These are phyloP conservation scores for Harpegnathos saltator DNA, from an alignment of 1,140 invertebrate genomes.

Conservation along the genomic window DNA sequence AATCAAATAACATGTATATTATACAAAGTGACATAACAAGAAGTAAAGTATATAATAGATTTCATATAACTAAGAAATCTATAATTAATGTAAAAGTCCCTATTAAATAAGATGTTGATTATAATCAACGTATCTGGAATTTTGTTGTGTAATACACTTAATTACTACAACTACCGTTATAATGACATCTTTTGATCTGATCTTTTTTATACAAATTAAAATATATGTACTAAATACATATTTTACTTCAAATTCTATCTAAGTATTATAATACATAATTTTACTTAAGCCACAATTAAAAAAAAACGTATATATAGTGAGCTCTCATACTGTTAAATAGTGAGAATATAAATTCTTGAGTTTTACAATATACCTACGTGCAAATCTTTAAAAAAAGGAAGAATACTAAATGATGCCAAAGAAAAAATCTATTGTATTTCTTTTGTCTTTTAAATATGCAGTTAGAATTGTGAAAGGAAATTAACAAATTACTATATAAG, in stretches of 20 bases:
- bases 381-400: too few species aligned
- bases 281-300: too few species aligned
- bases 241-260: too few species aligned
- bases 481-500: slow-evolving; percentile 12
- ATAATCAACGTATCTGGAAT: slow-evolving; percentile 26
- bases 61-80: neutral
- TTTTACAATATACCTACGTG: neutral
- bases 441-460: slow-evolving; percentile 1
- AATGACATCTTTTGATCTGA: too few species aligned
- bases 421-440: neutral
- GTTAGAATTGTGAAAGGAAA: neutral
- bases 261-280: neutral
- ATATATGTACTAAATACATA: slow-evolving; percentile 6
- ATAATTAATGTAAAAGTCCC: neutral
- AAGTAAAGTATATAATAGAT: neutral
- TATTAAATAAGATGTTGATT: neutral
- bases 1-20: neutral
- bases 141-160: too few species aligned
- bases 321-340: too few species aligned
- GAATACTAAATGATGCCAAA: neutral
- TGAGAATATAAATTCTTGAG: neutral
- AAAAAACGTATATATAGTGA: too few species aligned
- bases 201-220: slow-evolving; percentile 5
- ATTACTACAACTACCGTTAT: neutral
- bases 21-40: neutral